Conservation (phyloP, 37 sponge, comb jelly and placozoan genomes). For the Beroe forskalii region DNA sequence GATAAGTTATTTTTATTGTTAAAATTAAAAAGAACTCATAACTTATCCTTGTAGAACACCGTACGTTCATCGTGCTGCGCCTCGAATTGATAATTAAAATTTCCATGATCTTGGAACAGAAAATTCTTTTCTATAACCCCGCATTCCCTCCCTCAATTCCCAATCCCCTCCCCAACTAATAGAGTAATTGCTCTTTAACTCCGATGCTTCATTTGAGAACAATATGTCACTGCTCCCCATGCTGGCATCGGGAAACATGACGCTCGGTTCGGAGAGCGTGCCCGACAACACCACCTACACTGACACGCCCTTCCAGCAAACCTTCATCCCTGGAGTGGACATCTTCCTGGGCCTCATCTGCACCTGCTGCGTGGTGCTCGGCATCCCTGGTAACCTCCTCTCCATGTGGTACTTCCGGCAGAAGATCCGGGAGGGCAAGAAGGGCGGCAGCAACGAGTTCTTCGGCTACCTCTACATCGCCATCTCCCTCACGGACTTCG, state of each 20-base stretch:
- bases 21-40: too few relatives aligned
- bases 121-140: too few relatives aligned
- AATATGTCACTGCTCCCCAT: background rate
- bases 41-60: too few relatives aligned
- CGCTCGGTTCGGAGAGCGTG: background rate
- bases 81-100: too few relatives aligned
- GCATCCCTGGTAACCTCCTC: slow-evolving; percentile 29
- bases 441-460: background rate
- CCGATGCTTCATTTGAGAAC: too few relatives aligned
- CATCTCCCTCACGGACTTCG: slow-evolving; percentile 11
- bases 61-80: too few relatives aligned
- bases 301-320: slow-evolving; percentile 6
- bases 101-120: too few relatives aligned
- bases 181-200: too few relatives aligned
- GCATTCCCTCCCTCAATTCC: too few relatives aligned
- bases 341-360: slow-evolving; percentile 18
- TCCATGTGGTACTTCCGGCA: slow-evolving; percentile 4
- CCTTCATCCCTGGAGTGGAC: slow-evolving; percentile 12
- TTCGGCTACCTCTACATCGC: slow-evolving; percentile 49
- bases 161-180: too few relatives aligned
- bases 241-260: background rate
- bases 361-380: background rate
- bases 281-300: slow-evolving; percentile 7
- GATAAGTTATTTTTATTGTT: too few relatives aligned
- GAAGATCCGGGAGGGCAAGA: background rate